A percentile compares a stretch with the other conserved stretches of the same genome.
phyloP scores from a whole-genome alignment of 2,113 vertebrate genomes.

The Macquaria ambigua region DNA sequence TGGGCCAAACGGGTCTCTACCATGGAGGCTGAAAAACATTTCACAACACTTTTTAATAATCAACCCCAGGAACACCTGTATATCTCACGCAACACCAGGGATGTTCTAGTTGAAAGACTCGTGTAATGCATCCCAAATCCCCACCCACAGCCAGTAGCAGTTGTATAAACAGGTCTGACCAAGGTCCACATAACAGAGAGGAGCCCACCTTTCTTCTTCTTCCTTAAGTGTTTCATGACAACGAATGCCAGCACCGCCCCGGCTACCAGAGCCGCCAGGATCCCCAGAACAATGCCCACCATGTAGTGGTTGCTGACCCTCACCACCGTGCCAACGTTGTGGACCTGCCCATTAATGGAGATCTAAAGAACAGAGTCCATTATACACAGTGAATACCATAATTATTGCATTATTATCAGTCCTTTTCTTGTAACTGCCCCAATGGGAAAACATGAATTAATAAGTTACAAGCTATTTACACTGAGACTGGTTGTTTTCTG shows the following conservation, averaged over 20 bases:
- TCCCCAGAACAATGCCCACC: conserved; percentile 86
- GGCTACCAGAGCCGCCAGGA: conserved; percentile 83
- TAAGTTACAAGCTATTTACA: not conserved
- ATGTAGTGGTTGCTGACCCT: conserved; percentile 82
- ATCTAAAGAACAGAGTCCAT: conserved; percentile 71
- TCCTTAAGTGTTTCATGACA: conserved; percentile 85
- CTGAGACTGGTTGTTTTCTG: not conserved
- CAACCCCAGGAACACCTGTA: conserved; percentile 43
- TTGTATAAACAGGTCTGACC: conserved; percentile 54
- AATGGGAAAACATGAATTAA: not conserved
- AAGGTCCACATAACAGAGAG: conserved; percentile 46
- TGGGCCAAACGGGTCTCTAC: conserved; percentile 77
- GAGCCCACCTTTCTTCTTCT: conserved; percentile 86
- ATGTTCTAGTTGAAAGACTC: conserved; percentile 71
- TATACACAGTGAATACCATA: not conserved
- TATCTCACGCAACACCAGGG: conserved; percentile 24
- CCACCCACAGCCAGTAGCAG: not conserved
- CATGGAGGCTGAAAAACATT: conserved; percentile 79
- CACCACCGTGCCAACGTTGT: conserved; percentile 87
- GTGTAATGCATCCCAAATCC: conserved; percentile 34
- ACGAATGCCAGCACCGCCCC: conserved; percentile 79
- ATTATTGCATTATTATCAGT: not conserved
- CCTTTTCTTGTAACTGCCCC: not conserved
- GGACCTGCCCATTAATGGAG: conserved; percentile 86
- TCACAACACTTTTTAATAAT: conserved; percentile 69